phyloP scores from a whole-genome alignment of 2,888 invertebrate genomes.

The Noctua janthina region DNA sequence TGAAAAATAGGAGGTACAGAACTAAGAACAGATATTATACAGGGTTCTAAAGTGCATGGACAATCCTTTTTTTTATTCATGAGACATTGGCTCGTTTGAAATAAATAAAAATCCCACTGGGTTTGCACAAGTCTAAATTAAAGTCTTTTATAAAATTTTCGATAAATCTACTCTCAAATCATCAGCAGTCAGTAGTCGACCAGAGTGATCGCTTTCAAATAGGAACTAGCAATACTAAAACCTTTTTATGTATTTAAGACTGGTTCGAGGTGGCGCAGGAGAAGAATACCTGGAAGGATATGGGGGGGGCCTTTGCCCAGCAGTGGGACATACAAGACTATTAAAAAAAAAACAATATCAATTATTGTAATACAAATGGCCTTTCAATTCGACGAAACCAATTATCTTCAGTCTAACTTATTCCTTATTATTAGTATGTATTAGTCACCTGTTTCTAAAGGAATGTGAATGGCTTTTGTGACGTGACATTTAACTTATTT shows the following conservation, averaged over 20 bases:
- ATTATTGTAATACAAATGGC: not conserved
- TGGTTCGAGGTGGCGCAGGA: too few relatives aligned
- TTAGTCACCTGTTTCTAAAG: slow-evolving; percentile 62
- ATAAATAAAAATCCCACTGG: not conserved
- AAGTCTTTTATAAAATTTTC: too few relatives aligned
- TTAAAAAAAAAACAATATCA: not conserved
- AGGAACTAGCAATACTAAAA: not conserved
- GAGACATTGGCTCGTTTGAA: not conserved
- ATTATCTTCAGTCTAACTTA: slow-evolving; percentile 27
- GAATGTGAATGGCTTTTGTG: slow-evolving; percentile 66
- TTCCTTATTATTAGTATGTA: not conserved
- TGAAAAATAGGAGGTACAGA: not conserved
- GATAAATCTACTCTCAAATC: not conserved
- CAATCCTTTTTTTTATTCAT: not conserved
- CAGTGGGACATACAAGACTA: too few relatives aligned
- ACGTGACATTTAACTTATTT: slow-evolving; percentile 69
- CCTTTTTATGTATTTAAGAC: too few relatives aligned
- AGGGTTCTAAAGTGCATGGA: not conserved
- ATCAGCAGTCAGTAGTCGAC: not conserved
- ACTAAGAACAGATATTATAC: not conserved
- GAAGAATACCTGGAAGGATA: too few relatives aligned
- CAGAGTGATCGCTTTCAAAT: not conserved
- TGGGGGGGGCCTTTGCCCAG: too few relatives aligned
- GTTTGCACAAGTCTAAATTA: too few relatives aligned
- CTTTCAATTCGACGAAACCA: slow-evolving; percentile 8